Base-by-base conservation (phyloP, 2,797 vertebrate genomes). In the Gobio occitaniae region DNA sequence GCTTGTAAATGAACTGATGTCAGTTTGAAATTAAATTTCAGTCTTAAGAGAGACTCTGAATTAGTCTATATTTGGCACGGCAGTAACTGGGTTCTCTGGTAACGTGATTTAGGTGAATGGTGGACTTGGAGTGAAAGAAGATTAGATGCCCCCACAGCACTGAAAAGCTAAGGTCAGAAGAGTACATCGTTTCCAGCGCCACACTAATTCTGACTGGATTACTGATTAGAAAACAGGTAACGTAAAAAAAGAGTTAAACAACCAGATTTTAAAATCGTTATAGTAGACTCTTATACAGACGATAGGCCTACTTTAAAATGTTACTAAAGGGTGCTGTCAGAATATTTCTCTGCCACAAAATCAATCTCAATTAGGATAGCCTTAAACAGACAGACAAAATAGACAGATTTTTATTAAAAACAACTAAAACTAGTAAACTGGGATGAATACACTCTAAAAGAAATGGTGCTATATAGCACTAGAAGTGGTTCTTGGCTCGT, bases 1-100 rank as follows among this genome's bases (percentile, higher is more conserved):
- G 54, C 19, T 48, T 54, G 82, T 41, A 61, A 80, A 77, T 84
- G 19, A 84, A 80, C 71, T 44, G 71, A 81, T 69, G 82, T 76
- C 52, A 52, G 50, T 68, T 48, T 44, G 8, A 69, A 87, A 87
- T 87, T 77, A 61, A 82, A 81, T 84, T 84, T 70, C 3, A 84
- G 71, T 68, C 78, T 80, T 84, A 65, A 80, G 78, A 75, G 63
- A 80, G 82, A 50, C 10, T 80, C 71, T 25, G 48, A 68, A 80
- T 84, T 15, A 69, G 59, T 36, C 32, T 80, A 41, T 75, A 68
- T 74, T 70, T 80, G 32, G 68, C 82, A 38, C 69, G 4, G 54
- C 59, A 44, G 77, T 74, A 80, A 74, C 54, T 66, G 69, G 7
- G 44, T 71, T 79, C 36, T 85, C 21, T 54, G 41, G 38, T 85